Base-by-base conservation (phyloP, 2,888 invertebrate species). In the Platycheirus rosarum region DNA sequence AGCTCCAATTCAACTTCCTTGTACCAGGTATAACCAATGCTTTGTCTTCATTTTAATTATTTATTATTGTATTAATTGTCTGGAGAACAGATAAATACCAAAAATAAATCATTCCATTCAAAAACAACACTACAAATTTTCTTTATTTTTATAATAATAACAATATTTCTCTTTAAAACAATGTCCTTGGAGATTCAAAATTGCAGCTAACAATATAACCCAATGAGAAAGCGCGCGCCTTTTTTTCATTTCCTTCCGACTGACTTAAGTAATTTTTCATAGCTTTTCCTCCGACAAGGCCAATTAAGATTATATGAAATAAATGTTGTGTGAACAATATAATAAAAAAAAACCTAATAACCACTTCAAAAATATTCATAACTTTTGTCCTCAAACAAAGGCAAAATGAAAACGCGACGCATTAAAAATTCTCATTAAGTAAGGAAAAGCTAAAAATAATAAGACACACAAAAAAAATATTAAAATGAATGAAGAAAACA, bases 181-280 rank as follows among this genome's bases (percentile, higher is more conserved):
- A 66, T 66, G 51, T 66, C 42, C 53, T 18, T 32, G 42, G 18
- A n/a, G 9, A 32, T 20, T 44, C 8, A 66, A 63, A 42, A 44
- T 68, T 60, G 44, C 29, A 26, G 44, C 44, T 60, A 13, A 68
- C 32, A 44, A 29, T 18, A 44, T 44, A 35, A 55, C 23, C 20
- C 32, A 55, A 55, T 35, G 20, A n/a, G 7, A 55, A 53, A 18
- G 20, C 13, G 18, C 6, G n/a, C 35, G n/a, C n/a, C n/a, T n/a
- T n/a, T 14, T 14, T 26, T 42, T 35, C 6, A 18, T 14, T 13
- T 23, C n/a, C 16, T 57, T 7, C 18, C 37, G 37, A 48, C 46
- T 35, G 57, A 46, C 53, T 68, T 57, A 70, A 49, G 69, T 60
- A 48, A 70, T 60, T 70, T 70, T 70, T 70, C 60, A 70, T 70